Base-by-base conservation (phyloP, 2,113 vertebrate genomes). In the Argyrosomus japonicus region DNA sequence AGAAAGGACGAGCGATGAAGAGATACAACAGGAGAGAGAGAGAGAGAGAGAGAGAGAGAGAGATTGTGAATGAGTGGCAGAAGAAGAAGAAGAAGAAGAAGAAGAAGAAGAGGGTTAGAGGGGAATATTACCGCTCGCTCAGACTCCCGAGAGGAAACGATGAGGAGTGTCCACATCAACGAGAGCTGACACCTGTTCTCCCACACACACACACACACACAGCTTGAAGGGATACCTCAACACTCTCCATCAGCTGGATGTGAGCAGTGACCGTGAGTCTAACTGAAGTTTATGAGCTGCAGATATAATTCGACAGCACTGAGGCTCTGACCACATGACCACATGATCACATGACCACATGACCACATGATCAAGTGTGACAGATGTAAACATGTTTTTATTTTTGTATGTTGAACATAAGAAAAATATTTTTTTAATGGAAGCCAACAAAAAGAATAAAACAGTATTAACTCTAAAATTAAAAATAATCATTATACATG, bases 81-180 rank as follows among this genome's bases (percentile, higher is more conserved):
- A 40, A 40, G 8, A 40, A 40, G 36, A 36, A 32, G 29, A 29
- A 32, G 32, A 32, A 32, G 29, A 25, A n/a, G n/a, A 32, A 32
- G 29, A 36, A 32, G 32, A 32, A 32, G 32, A 32, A 5, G 32
- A 68, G 65, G 12, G 78, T 65, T 65, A 15, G 51, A n/a, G n/a
- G n/a, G n/a, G n/a, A n/a, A n/a, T n/a, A n/a, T n/a, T n/a, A n/a
- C n/a, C 0, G 5, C 50, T 77, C 19, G 7, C 63, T 75, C n/a
- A 47, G 68, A 79, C 1, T 75, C 85, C 75, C 40, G 2, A 6
- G 86, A 88, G 87, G 68, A 88, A 82, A 83, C n/a, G 51, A 89
- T 90, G 85, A 90, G 62, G 57, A 83, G 74, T 90, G 82, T 87
- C 61, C 80, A 65, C 65, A n/a, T 47, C 67, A 61, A 86, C 14